Conservation (phyloP, 1,140 invertebrate genomes). For the Lamellibrachia luymesi region DNA sequence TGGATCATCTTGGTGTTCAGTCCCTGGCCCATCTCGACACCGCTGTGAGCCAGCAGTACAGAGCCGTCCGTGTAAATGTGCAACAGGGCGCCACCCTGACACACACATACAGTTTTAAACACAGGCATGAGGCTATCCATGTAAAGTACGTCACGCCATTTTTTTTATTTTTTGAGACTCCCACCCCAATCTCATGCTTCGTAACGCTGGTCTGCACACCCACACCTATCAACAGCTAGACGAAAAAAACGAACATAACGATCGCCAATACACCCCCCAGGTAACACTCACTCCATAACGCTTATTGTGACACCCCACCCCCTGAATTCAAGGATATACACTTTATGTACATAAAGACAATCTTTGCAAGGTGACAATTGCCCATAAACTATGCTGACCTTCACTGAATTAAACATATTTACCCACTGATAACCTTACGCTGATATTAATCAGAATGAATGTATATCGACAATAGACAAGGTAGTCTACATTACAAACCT, state of each 20-base stretch:
- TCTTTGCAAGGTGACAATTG: no score
- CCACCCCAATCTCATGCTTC: no score
- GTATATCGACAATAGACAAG: background rate
- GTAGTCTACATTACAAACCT: conserved; percentile 57
- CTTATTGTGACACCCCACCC: no score
- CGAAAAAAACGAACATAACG: no score
- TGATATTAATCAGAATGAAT: background rate
- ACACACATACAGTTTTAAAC: background rate
- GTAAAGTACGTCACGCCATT: background rate
- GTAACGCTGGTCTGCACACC: no score
- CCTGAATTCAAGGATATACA: no score
- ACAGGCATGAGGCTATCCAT: background rate
- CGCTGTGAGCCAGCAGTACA: conserved; percentile 84
- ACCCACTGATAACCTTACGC: background rate
- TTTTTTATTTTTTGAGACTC: background rate
- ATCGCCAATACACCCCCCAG: no score
- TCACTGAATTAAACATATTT: no score
- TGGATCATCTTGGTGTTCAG: conserved; percentile 94
- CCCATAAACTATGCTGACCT: no score
- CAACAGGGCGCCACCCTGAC: conserved; percentile 76
- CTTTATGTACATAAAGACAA: no score
- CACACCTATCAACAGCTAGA: no score
- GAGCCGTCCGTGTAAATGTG: conserved; percentile 88
- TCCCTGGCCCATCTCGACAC: conserved; percentile 94
- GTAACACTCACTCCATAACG: no score